Evolutionary conservation across 37 sponge, comb jelly and placozoan genomes (phyloP).

Genomic region (Amphimedon queenslandica): DNA sequence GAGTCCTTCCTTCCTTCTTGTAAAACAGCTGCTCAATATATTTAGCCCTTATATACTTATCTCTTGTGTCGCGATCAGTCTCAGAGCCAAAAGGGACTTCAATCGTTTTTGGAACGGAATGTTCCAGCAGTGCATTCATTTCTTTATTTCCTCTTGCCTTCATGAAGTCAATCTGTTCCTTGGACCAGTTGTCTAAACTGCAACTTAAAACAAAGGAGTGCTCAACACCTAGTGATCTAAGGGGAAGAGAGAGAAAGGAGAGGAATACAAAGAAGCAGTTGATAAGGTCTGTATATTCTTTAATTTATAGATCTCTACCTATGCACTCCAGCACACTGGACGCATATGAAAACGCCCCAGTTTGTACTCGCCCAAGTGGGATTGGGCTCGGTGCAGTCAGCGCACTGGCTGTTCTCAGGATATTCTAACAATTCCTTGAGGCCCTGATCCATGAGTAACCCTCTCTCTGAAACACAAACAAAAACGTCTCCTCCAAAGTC

Average conservation of each 20-base stretch:
- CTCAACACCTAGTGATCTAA: slow-evolving; percentile 54
- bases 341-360: slow-evolving; percentile 78
- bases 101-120: slow-evolving; percentile 71
- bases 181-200: slow-evolving; percentile 63
- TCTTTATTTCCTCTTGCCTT: slow-evolving; percentile 46
- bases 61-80: slow-evolving; percentile 69
- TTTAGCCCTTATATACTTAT: slow-evolving; percentile 70
- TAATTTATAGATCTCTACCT: too few relatives aligned
- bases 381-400: slow-evolving; percentile 76
- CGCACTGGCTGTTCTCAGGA: slow-evolving; percentile 64
- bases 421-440: slow-evolving; percentile 17
- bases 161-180: slow-evolving; percentile 66
- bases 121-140: slow-evolving; percentile 61
- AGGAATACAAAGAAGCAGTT: too few relatives aligned
- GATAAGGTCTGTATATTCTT: too few relatives aligned
- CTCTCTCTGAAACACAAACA: too few relatives aligned
- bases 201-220: slow-evolving; percentile 75
- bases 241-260: not conserved
- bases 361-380: slow-evolving; percentile 86
- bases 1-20: slow-evolving; percentile 11
- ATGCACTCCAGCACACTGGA: slow-evolving; percentile 86
- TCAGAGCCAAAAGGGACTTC: slow-evolving; percentile 69
- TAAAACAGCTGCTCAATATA: slow-evolving; percentile 67
- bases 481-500: too few relatives aligned
- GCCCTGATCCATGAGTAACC: too few relatives aligned